Base-by-base conservation (phyloP, 2,888 invertebrate species). In the Sphaerophoria taeniata region DNA sequence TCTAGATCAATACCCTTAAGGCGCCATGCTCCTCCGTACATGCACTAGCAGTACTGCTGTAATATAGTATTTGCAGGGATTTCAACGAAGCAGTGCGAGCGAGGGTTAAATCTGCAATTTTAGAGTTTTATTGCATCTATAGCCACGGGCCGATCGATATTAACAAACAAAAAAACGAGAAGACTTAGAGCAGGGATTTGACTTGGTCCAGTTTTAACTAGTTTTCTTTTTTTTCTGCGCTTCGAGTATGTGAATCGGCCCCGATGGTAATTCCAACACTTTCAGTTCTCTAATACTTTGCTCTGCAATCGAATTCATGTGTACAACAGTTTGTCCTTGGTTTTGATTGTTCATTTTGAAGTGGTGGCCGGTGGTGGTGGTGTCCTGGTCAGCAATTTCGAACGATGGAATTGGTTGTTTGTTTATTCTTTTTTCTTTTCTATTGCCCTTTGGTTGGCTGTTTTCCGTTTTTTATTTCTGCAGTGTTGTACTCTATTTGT, bases 121-220 rank as follows among this genome's bases (percentile, higher is more conserved):
- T 53, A 67, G 34, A 36, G 67, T 67, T 67, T 67, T 67, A 67
- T 67, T 67, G 67, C 67, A 53, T 65, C 65, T 49, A 53, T 56
- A 67, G 67, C 67, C 67, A 53, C 51, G 67, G 67, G 67, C 67
- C 39, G 39, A 67, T 53, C 36, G 31, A 53, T 51, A 33, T 9
- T 11, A 61, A 63, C 4, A 49, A 53, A 51, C 9, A 6, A 14
- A 6, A 34, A 45, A 33, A 33, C 11, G 14, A 49, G 24, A 45
- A 45, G 16, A 39, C 39, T 6, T 7, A 67, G 53, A 24, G 11
- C 39, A 12, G 39, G n/a, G 53, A 51, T 67, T 53, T 39, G 31
- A 39, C 31, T n/a, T 67, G 53, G 67, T 67, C 67, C 39, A 67
- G 67, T 67, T 67, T 39, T 43, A 53, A 14, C 24, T 16, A 39